Percentiles rank a stretch among this genome's conserved stretches.
Evolutionary conservation across 2,888 invertebrate species (phyloP).

Genomic region (Cryptocephalus moraei): DNA sequence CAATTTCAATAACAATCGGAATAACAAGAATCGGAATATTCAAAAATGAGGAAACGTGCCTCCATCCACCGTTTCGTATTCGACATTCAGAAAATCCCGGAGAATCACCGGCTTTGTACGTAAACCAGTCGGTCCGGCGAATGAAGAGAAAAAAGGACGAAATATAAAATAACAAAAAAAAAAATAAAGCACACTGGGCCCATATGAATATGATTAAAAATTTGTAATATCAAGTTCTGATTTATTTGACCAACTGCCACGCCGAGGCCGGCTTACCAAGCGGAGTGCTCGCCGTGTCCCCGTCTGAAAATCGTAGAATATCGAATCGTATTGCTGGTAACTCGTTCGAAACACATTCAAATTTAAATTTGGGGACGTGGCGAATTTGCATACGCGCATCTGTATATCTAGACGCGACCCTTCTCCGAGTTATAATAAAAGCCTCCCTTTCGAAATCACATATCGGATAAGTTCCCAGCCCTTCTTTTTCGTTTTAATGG

Average conservation of each 20-base stretch:
- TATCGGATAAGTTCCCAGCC: conserved; percentile 17
- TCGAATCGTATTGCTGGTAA: conserved; percentile 14
- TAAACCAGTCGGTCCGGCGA: too few species aligned
- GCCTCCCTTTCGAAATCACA: conserved; percentile 23
- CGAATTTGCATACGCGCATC: conserved; percentile 25
- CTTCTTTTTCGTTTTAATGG: conserved; percentile 29
- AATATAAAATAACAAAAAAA: background rate
- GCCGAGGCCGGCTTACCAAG: conserved; percentile 11
- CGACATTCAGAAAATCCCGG: too few species aligned
- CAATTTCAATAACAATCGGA: too few species aligned
- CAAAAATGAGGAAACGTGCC: too few species aligned
- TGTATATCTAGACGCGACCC: conserved; percentile 21
- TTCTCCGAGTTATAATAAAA: conserved; percentile 18
- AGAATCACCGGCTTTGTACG: too few species aligned
- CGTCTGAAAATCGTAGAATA: conserved; percentile 12
- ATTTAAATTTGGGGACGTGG: conserved; percentile 19
- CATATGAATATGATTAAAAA: conserved; percentile 19
- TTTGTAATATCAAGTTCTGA: conserved; percentile 23
- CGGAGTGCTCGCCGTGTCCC: conserved; percentile 15
- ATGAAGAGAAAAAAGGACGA: background rate
- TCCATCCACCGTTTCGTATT: too few species aligned
- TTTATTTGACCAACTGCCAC: conserved; percentile 24
- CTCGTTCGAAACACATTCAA: conserved; percentile 21
- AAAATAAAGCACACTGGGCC: conserved; percentile 12
- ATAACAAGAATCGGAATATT: too few species aligned